These are phyloP conservation scores for Anarrhichthys ocellatus DNA, from an alignment of 2,113 vertebrate genomes.

Conservation along the genomic window DNA sequence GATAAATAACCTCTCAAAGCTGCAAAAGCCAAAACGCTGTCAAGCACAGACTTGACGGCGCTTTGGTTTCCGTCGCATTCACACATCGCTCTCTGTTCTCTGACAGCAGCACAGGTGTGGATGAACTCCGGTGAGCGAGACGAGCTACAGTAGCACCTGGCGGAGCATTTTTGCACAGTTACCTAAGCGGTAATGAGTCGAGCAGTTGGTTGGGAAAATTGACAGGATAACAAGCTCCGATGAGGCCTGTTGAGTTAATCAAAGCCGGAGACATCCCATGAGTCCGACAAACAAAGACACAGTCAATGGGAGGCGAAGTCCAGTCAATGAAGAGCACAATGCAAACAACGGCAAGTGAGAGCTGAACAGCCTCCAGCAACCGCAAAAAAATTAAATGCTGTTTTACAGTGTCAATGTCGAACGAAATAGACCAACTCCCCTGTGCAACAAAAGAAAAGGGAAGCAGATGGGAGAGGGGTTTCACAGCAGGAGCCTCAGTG, in stretches of 20 bases:
- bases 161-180: constrained; percentile 14
- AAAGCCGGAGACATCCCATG: constrained; percentile 36
- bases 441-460: background rate
- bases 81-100: constrained; percentile 17
- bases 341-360: constrained; percentile 37
- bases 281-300: constrained; percentile 5
- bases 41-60: background rate
- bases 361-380: constrained; percentile 21
- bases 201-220: constrained; percentile 44
- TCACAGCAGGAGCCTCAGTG: constrained; percentile 8
- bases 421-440: constrained; percentile 25
- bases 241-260: constrained; percentile 51
- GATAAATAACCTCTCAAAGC: background rate
- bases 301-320: constrained; percentile 15
- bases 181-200: constrained; percentile 48
- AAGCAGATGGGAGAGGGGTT: constrained; percentile 36
- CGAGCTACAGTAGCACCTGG: constrained; percentile 55
- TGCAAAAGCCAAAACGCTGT: background rate
- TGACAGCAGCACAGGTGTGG: constrained; percentile 63
- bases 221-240: constrained; percentile 64
- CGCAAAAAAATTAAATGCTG: background rate
- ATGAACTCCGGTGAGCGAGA: constrained; percentile 5
- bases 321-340: constrained; percentile 41
- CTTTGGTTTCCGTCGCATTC: constrained; percentile 31
- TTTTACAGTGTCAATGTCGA: constrained; percentile 23